phyloP scores from a whole-genome alignment of 2,888 invertebrate genomes.

The Drosophila fungiperda region DNA sequence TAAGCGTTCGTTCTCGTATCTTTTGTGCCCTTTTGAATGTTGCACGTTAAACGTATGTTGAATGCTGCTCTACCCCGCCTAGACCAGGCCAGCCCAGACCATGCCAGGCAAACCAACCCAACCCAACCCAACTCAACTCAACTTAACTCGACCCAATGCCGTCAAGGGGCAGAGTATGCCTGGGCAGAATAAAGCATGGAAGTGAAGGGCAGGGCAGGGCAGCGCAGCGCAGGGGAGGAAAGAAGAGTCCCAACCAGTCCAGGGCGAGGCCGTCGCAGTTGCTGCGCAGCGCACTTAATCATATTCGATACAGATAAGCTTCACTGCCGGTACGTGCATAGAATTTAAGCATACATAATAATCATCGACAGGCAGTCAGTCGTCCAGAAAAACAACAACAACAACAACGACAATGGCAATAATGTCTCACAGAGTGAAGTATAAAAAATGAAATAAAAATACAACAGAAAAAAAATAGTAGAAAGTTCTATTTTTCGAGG shows the following conservation, averaged over 20 bases:
- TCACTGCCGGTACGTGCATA: slow-evolving; percentile 77
- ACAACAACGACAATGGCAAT: slow-evolving; percentile 41
- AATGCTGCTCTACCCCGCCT: slow-evolving; percentile 33
- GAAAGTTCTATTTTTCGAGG: background rate
- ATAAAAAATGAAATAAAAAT: slow-evolving; percentile 28
- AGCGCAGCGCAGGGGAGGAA: background rate
- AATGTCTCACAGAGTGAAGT: slow-evolving; percentile 48
- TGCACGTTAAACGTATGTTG: slow-evolving; percentile 63
- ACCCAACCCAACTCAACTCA: background rate
- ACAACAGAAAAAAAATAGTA: background rate
- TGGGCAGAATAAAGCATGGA: background rate
- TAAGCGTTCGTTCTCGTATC: slow-evolving; percentile 62
- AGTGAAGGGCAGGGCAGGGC: background rate
- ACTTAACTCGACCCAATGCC: background rate
- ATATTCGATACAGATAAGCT: slow-evolving; percentile 81
- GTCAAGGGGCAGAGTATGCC: background rate
- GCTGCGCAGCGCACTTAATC: slow-evolving; percentile 75
- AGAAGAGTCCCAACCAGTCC: slow-evolving; percentile 32
- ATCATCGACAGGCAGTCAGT: slow-evolving; percentile 71
- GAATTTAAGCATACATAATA: slow-evolving; percentile 80
- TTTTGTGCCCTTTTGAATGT: slow-evolving; percentile 75
- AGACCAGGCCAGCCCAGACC: slow-evolving; percentile 23
- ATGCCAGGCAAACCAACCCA: slow-evolving; percentile 6
- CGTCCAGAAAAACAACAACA: slow-evolving; percentile 41
- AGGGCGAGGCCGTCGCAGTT: slow-evolving; percentile 56